Percentiles rank a stretch among this genome's conserved stretches.
These are phyloP conservation scores for Diadema setosum DNA, from an alignment of 35 echinoderm and acorn worm genomes.

Conservation along the genomic window DNA sequence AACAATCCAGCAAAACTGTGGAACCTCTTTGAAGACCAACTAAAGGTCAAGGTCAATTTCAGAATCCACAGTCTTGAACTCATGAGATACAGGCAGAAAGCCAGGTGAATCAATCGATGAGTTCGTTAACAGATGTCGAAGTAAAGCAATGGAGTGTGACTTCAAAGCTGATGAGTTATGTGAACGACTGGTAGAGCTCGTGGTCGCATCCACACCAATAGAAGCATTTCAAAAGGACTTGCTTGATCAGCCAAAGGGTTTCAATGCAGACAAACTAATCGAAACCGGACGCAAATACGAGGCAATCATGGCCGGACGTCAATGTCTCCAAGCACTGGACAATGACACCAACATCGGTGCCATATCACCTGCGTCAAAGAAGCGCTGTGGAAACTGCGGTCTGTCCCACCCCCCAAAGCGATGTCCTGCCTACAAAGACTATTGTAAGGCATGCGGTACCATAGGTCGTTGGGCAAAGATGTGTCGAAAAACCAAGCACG, in stretches of 20 bases:
- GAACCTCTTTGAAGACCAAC: background rate
- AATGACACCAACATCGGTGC: background rate
- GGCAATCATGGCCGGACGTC: background rate
- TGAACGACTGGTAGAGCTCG: slow-evolving; percentile 21
- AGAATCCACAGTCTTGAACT: slow-evolving; percentile 28
- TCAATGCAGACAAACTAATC: background rate
- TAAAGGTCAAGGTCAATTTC: background rate
- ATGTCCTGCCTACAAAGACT: too few species aligned
- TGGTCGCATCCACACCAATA: background rate
- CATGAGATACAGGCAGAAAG: background rate
- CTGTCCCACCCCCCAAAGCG: too few species aligned
- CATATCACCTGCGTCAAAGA: too few species aligned
- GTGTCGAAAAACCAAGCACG: too few species aligned
- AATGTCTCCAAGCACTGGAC: background rate
- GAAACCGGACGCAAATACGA: slow-evolving; percentile 36
- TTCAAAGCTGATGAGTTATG: slow-evolving; percentile 2
- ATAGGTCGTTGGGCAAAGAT: too few species aligned
- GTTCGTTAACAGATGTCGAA: slow-evolving; percentile 44
- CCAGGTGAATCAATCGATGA: background rate
- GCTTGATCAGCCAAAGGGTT: slow-evolving; percentile 24
- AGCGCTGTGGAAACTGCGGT: too few species aligned
- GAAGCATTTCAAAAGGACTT: slow-evolving; percentile 38
- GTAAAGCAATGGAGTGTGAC: slow-evolving; percentile 8
- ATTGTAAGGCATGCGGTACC: too few species aligned
- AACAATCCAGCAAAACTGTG: background rate